Conservation (phyloP, 2,888 invertebrate species). For the Pecten maximus region DNA sequence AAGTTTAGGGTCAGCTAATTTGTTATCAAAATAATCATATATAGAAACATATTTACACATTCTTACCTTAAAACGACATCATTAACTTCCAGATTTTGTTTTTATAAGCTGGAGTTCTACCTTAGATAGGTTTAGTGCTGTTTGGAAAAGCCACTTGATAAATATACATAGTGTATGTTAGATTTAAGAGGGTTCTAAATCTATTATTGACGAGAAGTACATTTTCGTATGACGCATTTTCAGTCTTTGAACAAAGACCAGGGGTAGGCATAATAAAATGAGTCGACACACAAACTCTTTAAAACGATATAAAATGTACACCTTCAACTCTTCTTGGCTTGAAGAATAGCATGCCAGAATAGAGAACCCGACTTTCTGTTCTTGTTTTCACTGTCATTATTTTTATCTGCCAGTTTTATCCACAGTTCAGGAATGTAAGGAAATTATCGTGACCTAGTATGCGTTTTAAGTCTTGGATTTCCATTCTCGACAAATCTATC, state of each 20-base stretch:
- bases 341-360: no score
- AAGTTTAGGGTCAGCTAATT: not conserved
- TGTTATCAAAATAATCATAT: not conserved
- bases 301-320: no score
- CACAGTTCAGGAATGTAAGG: no score
- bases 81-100: slow-evolving; percentile 17
- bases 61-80: not conserved
- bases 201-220: not conserved
- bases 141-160: not conserved
- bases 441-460: no score
- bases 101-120: not conserved
- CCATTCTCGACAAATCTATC: no score
- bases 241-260: not conserved
- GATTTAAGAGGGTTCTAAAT: not conserved
- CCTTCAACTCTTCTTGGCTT: no score
- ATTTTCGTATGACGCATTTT: not conserved
- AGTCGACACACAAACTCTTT: not conserved
- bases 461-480: no score
- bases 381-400: no score
- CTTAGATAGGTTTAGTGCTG: not conserved
- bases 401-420: no score
- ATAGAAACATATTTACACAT: not conserved
- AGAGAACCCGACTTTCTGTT: no score
- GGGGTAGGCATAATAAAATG: not conserved
- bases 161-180: not conserved